A percentile compares a stretch with the other conserved stretches of the same genome.
These are phyloP conservation scores for Caenorhabditis sinica DNA, from an alignment of 2,888 invertebrate genomes.

Conservation along the genomic window DNA sequence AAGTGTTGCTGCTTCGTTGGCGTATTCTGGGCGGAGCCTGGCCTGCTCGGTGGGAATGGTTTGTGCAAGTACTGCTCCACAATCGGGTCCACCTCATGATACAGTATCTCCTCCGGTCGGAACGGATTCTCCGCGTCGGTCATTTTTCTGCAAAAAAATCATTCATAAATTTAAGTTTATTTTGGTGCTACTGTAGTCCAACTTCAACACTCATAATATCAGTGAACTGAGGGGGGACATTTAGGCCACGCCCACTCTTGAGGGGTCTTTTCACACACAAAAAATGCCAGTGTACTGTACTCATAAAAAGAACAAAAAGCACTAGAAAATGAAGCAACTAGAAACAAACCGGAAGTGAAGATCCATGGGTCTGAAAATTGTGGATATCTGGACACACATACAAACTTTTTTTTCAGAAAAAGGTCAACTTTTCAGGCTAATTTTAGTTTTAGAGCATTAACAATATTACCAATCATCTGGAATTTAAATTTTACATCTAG, in stretches of 20 bases:
- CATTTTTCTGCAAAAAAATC: conserved; percentile 78
- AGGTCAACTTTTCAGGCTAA: no score
- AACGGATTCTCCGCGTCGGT: conserved; percentile 83
- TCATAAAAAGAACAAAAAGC: conserved; percentile 24
- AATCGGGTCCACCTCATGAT: conserved; percentile 82
- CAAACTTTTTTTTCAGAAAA: no score
- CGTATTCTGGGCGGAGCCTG: conserved; percentile 72
- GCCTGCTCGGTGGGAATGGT: conserved; percentile 77
- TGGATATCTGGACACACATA: background rate
- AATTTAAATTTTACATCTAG: no score
- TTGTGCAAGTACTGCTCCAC: conserved; percentile 82
- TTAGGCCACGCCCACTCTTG: conserved; percentile 25
- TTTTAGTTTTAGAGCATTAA: no score
- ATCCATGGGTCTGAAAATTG: conserved; percentile 58
- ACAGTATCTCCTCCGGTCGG: conserved; percentile 81
- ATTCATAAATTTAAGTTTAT: no score
- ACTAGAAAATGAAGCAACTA: background rate
- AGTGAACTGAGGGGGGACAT: background rate
- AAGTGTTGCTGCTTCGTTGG: conserved; percentile 67
- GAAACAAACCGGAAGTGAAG: conserved; percentile 58
- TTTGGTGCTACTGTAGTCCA: no score
- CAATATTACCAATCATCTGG: no score
- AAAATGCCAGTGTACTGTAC: conserved; percentile 21
- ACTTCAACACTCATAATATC: background rate
- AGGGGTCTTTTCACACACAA: conserved; percentile 22